Percentiles rank a stretch among this genome's conserved stretches.
These are phyloP conservation scores for Urocitellus parryii DNA, from an alignment of 2,113 vertebrate genomes.

Conservation along the genomic window DNA sequence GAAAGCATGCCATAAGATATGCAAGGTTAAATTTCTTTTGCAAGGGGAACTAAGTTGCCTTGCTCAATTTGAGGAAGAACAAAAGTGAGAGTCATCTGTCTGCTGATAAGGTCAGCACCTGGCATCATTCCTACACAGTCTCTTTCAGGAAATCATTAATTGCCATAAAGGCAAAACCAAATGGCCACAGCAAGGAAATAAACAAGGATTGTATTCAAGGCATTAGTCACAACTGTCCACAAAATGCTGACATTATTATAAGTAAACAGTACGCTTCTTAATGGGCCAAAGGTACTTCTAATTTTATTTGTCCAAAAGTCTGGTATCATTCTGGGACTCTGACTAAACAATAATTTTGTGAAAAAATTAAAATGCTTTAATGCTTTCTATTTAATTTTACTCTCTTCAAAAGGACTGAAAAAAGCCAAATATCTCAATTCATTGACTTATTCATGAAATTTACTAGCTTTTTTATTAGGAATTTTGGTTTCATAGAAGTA, in stretches of 20 bases:
- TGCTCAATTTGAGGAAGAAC: not conserved
- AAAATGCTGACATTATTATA: not conserved
- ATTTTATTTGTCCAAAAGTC: not conserved
- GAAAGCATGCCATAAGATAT: not conserved
- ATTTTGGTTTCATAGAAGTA: not conserved
- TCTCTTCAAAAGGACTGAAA: not conserved
- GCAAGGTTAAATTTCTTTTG: conserved; percentile 16
- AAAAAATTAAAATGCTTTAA: not conserved
- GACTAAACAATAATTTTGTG: not conserved
- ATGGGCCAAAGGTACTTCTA: not conserved
- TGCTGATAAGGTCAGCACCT: not conserved
- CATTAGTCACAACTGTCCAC: not conserved
- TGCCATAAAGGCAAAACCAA: not conserved
- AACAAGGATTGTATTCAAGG: not conserved
- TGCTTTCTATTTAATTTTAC: not conserved
- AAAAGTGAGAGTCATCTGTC: not conserved
- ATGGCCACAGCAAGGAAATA: not conserved
- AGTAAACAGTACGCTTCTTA: not conserved
- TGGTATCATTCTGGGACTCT: not conserved
- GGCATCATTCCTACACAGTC: not conserved
- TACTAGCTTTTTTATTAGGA: not conserved
- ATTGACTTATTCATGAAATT: not conserved
- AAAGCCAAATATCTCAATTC: not conserved
- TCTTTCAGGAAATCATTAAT: conserved; percentile 35
- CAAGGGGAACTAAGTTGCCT: conserved; percentile 29